These are phyloP conservation scores for Tillus elongatus DNA, from an alignment of 2,888 invertebrate genomes.

Conservation along the genomic window DNA sequence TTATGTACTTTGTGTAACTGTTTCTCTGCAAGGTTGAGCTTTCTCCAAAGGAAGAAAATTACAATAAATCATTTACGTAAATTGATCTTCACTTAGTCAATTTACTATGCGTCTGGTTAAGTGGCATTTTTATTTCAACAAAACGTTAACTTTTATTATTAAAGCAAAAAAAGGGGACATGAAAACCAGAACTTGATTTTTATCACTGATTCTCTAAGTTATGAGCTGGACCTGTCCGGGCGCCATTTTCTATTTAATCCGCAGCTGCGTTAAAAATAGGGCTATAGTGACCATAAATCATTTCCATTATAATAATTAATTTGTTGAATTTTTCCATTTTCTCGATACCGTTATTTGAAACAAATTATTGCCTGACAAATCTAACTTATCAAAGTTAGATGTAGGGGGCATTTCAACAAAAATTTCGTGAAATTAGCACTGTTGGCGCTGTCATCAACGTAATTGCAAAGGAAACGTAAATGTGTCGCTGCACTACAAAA, in stretches of 20 bases:
- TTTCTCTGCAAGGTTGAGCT: too few relatives aligned
- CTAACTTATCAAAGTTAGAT: conserved; percentile 37
- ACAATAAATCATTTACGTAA: too few relatives aligned
- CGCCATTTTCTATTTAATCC: conserved; percentile 31
- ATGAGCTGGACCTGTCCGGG: too few relatives aligned
- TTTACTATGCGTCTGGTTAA: too few relatives aligned
- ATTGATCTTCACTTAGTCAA: too few relatives aligned
- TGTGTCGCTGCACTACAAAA: conserved; percentile 32
- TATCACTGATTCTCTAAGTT: conserved; percentile 7
- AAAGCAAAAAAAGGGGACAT: too few relatives aligned
- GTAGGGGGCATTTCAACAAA: conserved; percentile 59
- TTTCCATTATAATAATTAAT: conserved; percentile 9
- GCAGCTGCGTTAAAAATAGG: conserved; percentile 26
- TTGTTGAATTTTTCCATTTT: neutral
- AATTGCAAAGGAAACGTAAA: conserved; percentile 32
- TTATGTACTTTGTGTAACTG: too few relatives aligned
- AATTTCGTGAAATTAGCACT: conserved; percentile 59
- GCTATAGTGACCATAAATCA: conserved; percentile 13
- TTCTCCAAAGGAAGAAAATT: too few relatives aligned
- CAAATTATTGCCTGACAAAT: conserved; percentile 34
- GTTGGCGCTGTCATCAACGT: conserved; percentile 61
- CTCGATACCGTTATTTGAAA: conserved; percentile 8
- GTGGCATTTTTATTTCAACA: neutral
- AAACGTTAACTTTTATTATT: too few relatives aligned
- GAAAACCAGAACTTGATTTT: too few relatives aligned